Evolutionary conservation across 2,113 vertebrate genomes (phyloP), one percentile per base, ranked within the genome.

Genomic region (Aspiorhynchus laticeps): DNA sequence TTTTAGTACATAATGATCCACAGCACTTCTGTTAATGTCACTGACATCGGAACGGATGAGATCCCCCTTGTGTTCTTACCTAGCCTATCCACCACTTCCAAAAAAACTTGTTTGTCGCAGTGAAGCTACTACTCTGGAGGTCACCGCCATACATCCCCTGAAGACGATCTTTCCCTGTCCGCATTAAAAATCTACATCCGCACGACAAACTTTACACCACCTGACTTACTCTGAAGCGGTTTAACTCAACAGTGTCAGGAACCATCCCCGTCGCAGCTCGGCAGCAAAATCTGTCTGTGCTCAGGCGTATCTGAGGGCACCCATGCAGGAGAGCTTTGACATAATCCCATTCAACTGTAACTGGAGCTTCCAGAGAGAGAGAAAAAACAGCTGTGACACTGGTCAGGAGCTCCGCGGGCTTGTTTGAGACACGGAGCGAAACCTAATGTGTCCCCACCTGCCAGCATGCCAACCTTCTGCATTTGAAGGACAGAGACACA

Each of bases 401-500:
- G 61, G 41, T 81, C 31, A 8, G 38, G 56, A n/a, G 33, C 36
- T 79, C 48, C 26, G 2, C 51, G 5, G 76, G 48, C 48, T 61
- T 33, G 14, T 41, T n/a, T 41, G n/a, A 63, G 33, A 63, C 33
- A 26, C 76, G 2, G 53, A 90, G 83, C 85, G 90, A 89, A 92
- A 86, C 41, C 88, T 85, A 88, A 71, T 0, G 92, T 92, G 89
- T n/a, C n/a, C 77, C 76, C 84, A 85, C 83, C 74, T 86, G 86
- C 84, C 84, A 63, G 46, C 46, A 48, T 31, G 31, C 75, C 61
- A 85, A 79, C 69, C 67, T 77, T 84, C 81, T 12, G 36, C 74
- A 41, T 31, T 53, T 79, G 77, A 80, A 84, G 67, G 75, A 56
- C 80, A 86, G n/a, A 86, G 82, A 67, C 61, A 24, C 59, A 77